Conservation (phyloP, 2,888 invertebrate genomes). For the Tyria jacobaeae region DNA sequence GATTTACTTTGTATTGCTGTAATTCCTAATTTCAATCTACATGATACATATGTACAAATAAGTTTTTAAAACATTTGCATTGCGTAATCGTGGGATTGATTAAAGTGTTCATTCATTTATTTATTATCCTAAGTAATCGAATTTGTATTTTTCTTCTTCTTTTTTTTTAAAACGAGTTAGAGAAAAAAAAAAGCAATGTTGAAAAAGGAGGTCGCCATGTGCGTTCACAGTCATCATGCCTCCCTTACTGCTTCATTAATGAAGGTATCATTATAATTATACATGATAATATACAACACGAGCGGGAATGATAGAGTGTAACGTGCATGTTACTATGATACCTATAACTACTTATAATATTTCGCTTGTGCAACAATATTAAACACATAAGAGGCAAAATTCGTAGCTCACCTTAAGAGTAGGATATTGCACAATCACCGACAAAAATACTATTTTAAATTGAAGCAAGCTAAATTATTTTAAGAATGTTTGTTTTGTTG, state of each 20-base stretch:
- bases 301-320: constrained; percentile 78
- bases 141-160: background rate
- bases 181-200: background rate
- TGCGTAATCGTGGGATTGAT: too few relatives aligned
- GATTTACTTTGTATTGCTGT: too few relatives aligned
- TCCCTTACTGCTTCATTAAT: constrained; percentile 60
- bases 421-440: constrained; percentile 29
- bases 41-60: too few relatives aligned
- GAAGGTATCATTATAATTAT: constrained; percentile 77
- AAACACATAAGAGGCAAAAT: background rate
- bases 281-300: constrained; percentile 68
- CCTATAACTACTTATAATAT: too few relatives aligned
- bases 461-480: constrained; percentile 21
- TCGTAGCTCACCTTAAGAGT: background rate
- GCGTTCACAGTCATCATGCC: constrained; percentile 47
- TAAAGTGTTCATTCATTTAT: too few relatives aligned
- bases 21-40: too few relatives aligned
- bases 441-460: constrained; percentile 28
- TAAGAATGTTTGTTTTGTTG: constrained; percentile 11
- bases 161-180: too few relatives aligned
- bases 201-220: constrained; percentile 24
- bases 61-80: too few relatives aligned
- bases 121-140: background rate
- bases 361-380: constrained; percentile 7
- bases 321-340: constrained; percentile 69